Base-by-base conservation (phyloP, 2,797 vertebrate species). In the Ispidina picta region DNA sequence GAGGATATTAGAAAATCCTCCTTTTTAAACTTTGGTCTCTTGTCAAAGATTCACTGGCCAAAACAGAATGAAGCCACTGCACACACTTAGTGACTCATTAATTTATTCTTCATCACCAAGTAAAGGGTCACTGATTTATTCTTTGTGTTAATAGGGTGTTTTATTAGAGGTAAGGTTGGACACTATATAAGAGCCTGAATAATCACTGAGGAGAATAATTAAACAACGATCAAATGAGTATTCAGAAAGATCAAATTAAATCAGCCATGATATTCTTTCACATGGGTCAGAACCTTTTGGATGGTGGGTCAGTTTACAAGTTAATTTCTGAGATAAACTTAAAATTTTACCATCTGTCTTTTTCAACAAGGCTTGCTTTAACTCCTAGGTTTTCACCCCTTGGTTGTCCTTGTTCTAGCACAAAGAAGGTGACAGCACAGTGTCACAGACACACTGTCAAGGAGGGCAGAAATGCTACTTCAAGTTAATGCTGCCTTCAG, bases 361-460 rank as follows among this genome's bases (percentile, higher is more conserved):
- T 79, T 80, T 75, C 29, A 26, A 1, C 1, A 2, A 28, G 12
- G 25, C 25, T 70, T 37, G 12, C 23, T 29, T 22, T 54, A 48
- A 43, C 29, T 48, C 26, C 15, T 43, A 9, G 25, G 20, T 69
- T 64, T 73, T 69, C n/a, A 44, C 46, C 8, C 13, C 11, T 19
- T 54, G n/a, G 4, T 18, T n/a, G 55, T 55, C 58, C 48, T 17
- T 5, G 9, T 28, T 26, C 15, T 1, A 2, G 26, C 37, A 18
- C 37, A 49, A 33, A 43, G 48, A 4, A 6, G 6, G 5, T 0
- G 2, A 62, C 10, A 26, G 4, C 29, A 8, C 22, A 8, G 35
- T 15, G 49, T n/a, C 37, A 88, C 55, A 59, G 28, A n/a, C 21
- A 19, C 0, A 0, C 12, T 49, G 41, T 22, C 76, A 37, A 37